These are phyloP conservation scores for Xenopus borealis DNA, from an alignment of 2,113 vertebrate genomes.

Conservation along the genomic window DNA sequence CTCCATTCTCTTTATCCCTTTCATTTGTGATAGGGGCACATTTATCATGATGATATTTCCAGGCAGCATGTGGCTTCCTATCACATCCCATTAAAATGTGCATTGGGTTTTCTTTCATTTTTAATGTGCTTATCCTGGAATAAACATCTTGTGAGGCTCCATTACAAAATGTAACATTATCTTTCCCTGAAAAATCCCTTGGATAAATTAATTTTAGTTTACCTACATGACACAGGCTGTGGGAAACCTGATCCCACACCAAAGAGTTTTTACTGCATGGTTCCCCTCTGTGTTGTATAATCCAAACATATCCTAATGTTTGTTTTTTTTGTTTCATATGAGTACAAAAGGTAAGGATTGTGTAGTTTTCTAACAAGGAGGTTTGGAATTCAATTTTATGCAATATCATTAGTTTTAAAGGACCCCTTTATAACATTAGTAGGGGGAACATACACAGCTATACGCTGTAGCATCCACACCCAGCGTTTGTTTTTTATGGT, in stretches of 20 bases:
- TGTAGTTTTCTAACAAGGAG: neutral
- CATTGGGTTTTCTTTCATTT: slow-evolving; percentile 6
- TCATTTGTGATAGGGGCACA: too few species aligned
- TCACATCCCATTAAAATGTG: slow-evolving; percentile 1
- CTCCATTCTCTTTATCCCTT: too few species aligned
- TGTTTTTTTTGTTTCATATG: slow-evolving; percentile 22
- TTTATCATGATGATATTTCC: neutral
- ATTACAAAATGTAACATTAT: slow-evolving; percentile 28
- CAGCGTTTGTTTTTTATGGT: too few species aligned
- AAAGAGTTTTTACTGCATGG: slow-evolving; percentile 14
- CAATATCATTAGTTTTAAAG: too few species aligned
- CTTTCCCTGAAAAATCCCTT: slow-evolving; percentile 1
- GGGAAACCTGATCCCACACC: slow-evolving; percentile 15
- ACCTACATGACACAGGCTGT: neutral
- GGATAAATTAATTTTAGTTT: slow-evolving; percentile 23
- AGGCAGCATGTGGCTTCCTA: neutral
- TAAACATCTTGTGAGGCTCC: slow-evolving; percentile 4
- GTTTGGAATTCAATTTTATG: neutral
- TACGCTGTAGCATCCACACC: too few species aligned
- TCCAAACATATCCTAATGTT: slow-evolving; percentile 19
- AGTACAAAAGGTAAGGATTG: neutral
- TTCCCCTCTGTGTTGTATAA: slow-evolving; percentile 1
- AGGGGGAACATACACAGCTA: too few species aligned
- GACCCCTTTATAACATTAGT: too few species aligned
- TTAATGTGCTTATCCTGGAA: slow-evolving; percentile 21